phyloP scores from a whole-genome alignment of 2,888 invertebrate species.

The Euzophera pinguis region DNA sequence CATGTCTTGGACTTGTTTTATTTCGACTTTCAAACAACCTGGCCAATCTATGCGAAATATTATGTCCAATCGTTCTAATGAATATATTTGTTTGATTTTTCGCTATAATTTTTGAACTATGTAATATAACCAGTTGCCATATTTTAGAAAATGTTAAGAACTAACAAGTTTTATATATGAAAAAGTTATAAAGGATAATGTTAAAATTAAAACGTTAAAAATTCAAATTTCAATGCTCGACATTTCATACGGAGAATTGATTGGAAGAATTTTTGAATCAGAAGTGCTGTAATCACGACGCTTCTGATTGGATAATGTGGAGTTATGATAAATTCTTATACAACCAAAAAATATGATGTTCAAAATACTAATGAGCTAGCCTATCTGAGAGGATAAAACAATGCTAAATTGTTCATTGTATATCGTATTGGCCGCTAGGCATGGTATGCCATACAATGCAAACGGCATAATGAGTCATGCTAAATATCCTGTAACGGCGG shows the following conservation, averaged over 20 bases:
- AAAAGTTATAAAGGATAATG: too few relatives aligned
- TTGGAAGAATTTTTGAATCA: too few relatives aligned
- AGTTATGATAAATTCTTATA: not conserved
- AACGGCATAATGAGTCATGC: not conserved
- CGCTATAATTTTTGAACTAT: too few relatives aligned
- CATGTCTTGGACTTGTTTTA: slow-evolving; percentile 6
- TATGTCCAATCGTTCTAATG: not conserved
- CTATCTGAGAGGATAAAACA: not conserved
- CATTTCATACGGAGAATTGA: too few relatives aligned
- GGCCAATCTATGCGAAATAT: not conserved
- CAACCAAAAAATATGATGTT: not conserved
- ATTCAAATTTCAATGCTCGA: too few relatives aligned
- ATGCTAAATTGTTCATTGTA: slow-evolving; percentile 5
- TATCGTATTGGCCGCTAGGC: not conserved
- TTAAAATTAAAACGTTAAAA: too few relatives aligned
- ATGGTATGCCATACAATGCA: not conserved
- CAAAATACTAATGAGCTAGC: not conserved
- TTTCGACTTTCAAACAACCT: slow-evolving; percentile 11
- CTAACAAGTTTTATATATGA: too few relatives aligned
- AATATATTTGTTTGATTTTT: too few relatives aligned
- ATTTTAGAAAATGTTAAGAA: too few relatives aligned
- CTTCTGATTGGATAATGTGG: not conserved
- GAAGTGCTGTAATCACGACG: too few relatives aligned
- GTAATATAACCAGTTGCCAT: too few relatives aligned
- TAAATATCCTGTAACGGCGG: not conserved